Conservation (phyloP, 2,797 vertebrate species). For the Amniataba percoides region DNA sequence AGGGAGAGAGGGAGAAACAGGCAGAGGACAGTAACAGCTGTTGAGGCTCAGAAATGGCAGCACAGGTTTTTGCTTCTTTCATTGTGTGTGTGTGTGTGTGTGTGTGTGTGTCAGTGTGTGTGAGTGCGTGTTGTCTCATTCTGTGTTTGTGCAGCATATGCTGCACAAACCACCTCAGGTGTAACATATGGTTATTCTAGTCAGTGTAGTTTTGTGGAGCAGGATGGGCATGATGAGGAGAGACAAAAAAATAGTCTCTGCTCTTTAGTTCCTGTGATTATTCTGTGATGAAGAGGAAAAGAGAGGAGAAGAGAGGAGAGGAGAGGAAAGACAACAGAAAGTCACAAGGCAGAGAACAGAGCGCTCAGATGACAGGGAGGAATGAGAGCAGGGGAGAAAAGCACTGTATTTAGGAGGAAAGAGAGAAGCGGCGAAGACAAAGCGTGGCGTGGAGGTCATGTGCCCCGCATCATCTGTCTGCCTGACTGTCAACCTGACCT, state of each 20-base stretch:
- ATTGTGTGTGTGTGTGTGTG: conserved; percentile 23
- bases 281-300: conserved; percentile 25
- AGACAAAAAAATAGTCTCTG: conserved; percentile 32
- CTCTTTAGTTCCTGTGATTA: conserved; percentile 28
- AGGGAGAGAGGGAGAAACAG: conserved; percentile 17
- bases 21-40: conserved; percentile 70
- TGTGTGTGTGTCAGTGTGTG: conserved; percentile 20
- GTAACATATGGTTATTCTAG: conserved; percentile 76
- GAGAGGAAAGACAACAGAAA: conserved; percentile 30
- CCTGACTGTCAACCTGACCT: conserved; percentile 67
- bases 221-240: conserved; percentile 45
- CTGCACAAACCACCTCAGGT: conserved; percentile 69
- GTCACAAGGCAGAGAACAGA: conserved; percentile 23
- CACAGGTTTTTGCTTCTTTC: conserved; percentile 38
- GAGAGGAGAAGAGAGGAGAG: conserved; percentile 38
- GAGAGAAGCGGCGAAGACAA: conserved; percentile 33
- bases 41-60: conserved; percentile 62
- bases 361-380: conserved; percentile 15
- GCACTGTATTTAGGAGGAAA: conserved; percentile 27
- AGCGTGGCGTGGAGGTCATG: conserved; percentile 42
- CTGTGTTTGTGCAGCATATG: conserved; percentile 54
- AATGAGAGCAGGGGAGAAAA: conserved; percentile 20
- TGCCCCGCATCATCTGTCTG: conserved; percentile 58
- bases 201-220: conserved; percentile 64
- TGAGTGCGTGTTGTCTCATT: conserved; percentile 16